Conservation (phyloP, 1,140 invertebrate genomes). For the Rhagoletis pomonella region DNA sequence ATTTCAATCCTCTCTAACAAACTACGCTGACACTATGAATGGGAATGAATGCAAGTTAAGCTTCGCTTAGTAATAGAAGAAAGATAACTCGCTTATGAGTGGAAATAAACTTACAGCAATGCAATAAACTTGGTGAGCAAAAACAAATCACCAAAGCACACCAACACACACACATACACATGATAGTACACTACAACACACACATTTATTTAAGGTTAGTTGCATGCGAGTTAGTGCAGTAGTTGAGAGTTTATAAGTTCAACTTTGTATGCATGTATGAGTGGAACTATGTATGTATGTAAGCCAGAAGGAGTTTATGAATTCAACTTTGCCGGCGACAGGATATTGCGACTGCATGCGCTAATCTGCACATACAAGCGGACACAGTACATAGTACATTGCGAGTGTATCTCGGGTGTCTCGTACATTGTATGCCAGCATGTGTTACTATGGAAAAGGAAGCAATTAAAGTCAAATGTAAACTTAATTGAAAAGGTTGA, state of each 20-base stretch:
- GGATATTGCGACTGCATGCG: slow-evolving; percentile 17
- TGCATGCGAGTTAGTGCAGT: neutral
- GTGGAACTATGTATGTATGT: neutral
- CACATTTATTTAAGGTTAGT: neutral
- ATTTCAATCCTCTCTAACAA: slow-evolving; percentile 5
- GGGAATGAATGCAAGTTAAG: slow-evolving; percentile 30
- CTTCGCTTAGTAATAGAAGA: neutral
- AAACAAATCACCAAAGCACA: neutral
- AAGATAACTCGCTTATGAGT: slow-evolving; percentile 48
- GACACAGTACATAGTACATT: neutral
- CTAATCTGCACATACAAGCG: neutral
- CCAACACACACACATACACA: neutral
- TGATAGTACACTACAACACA: too few relatives aligned
- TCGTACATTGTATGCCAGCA: neutral
- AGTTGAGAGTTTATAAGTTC: neutral
- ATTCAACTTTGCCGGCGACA: neutral
- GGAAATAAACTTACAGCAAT: slow-evolving; percentile 32
- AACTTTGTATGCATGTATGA: too few relatives aligned
- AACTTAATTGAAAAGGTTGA: slow-evolving; percentile 51
- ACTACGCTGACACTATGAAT: slow-evolving; percentile 25
- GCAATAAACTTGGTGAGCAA: slow-evolving; percentile 5
- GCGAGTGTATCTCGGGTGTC: neutral
- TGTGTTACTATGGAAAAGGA: slow-evolving; percentile 3
- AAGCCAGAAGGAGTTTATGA: slow-evolving; percentile 24
- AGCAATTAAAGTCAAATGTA: slow-evolving; percentile 52